Evolutionary conservation across 2,113 vertebrate genomes (phyloP), one percentile per base, ranked within the genome.

Genomic region (Heptranchias perlo): DNA sequence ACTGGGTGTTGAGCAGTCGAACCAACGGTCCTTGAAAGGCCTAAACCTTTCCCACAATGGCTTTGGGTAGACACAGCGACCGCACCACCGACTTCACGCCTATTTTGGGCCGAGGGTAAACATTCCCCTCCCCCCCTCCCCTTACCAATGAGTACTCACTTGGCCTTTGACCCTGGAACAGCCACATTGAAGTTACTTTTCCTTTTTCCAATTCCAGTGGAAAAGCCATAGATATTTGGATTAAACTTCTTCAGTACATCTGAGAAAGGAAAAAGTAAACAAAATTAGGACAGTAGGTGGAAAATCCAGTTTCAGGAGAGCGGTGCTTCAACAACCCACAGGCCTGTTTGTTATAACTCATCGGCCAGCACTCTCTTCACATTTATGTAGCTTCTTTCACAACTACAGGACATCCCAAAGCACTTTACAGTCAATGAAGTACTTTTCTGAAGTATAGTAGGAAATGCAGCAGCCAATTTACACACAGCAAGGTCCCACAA

Each of bases 221-320:
- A 99, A 96, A 98, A 98, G 94, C 99, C 99, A 35, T 97, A 96
- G 96, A 99, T 96, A 31, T 97, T 78, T 0, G 98, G 98, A 96
- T 98, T 99, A 97, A 99, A 99, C 97, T 98, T 98, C 97, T 97
- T 99, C 84, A 99, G 96, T 96, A 99, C 99, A 96, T 99, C 99
- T 99, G 96, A 96, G 96, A 89, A 97, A 49, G 96, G 28, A 97
- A 93, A 93, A 44, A 47, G 39, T 0, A 93, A 18, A 39, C 54
- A 62, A 31, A 89, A 52, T 87, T 28, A 4, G 28, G 84, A 31
- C 4, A 28, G 23, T 11, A 52, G 10, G 1, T 52, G 84, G 28
- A 1, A 52, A 52, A 52, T 87, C 44, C 25, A 87, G 49, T 52
- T 54, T 47, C 18, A 86, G 39, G 21, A 49, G 7, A 49, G 2